Conservation (phyloP, 2,888 invertebrate genomes). For the Notodonta ziczac region DNA sequence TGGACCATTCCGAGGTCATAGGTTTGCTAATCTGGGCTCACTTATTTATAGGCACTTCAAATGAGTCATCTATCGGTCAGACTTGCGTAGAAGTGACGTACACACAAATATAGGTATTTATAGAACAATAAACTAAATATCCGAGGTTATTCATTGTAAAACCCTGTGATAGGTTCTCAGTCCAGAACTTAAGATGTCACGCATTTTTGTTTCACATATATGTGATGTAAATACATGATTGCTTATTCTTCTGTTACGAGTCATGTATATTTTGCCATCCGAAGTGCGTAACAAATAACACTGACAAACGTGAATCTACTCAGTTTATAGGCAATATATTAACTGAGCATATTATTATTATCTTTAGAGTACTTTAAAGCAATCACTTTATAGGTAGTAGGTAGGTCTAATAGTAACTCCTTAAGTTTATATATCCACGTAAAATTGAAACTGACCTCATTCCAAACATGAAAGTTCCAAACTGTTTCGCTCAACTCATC, state of each 20-base stretch:
- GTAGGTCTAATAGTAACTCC: too few species aligned
- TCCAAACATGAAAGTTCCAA: constrained; percentile 99
- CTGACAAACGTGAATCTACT: too few species aligned
- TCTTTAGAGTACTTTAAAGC: too few species aligned
- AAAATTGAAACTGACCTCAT: constrained; percentile 88
- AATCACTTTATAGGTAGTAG: too few species aligned
- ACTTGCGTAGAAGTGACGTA: constrained; percentile 4
- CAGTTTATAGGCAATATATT: too few species aligned
- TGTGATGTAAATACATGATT: too few species aligned
- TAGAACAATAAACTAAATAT: constrained; percentile 2
- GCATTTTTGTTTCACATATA: neutral
- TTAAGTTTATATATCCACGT: too few species aligned
- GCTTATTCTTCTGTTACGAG: too few species aligned
- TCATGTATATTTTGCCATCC: too few species aligned
- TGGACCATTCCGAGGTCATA: constrained; percentile 9
- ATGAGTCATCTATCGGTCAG: constrained; percentile 33
- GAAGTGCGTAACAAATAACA: too few species aligned
- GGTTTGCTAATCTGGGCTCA: constrained; percentile 27
- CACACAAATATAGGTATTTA: constrained; percentile 1
- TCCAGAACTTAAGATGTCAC: neutral
- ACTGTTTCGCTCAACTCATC: constrained; percentile 94
- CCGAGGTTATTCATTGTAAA: neutral
- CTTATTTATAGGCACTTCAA: constrained; percentile 27
- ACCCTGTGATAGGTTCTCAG: neutral
- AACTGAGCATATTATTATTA: too few species aligned